These are phyloP conservation scores for Lepidurus apus DNA, from an alignment of 1,140 invertebrate species.

Conservation along the genomic window DNA sequence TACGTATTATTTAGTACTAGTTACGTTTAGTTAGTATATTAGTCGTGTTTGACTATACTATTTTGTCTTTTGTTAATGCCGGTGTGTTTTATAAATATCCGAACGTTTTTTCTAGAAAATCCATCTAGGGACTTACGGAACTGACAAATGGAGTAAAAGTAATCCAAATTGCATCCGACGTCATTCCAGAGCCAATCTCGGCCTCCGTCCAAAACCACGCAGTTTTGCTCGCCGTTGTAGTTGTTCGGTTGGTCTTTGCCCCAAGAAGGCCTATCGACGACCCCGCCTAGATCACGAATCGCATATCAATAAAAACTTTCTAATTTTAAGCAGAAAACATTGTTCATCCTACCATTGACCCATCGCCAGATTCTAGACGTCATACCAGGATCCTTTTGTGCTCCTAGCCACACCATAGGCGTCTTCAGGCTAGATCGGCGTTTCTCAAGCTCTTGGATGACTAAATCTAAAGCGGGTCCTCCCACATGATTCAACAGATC, in stretches of 20 bases:
- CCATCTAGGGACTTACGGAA: slow-evolving; percentile 45
- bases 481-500: slow-evolving; percentile 40
- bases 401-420: slow-evolving; percentile 84
- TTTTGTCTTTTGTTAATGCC: too few relatives aligned
- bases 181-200: slow-evolving; percentile 89
- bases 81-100: too few relatives aligned
- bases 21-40: too few relatives aligned
- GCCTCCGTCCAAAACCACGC: slow-evolving; percentile 82
- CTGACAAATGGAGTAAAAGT: slow-evolving; percentile 87
- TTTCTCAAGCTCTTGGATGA: slow-evolving; percentile 41
- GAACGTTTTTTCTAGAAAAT: too few relatives aligned
- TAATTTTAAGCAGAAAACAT: slow-evolving; percentile 28
- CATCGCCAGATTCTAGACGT: slow-evolving; percentile 80
- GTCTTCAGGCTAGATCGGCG: slow-evolving; percentile 45
- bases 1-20: too few relatives aligned
- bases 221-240: slow-evolving; percentile 91
- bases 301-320: slow-evolving; percentile 34
- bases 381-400: slow-evolving; percentile 75
- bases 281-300: slow-evolving; percentile 54
- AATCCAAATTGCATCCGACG: slow-evolving; percentile 86
- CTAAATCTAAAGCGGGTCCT: slow-evolving; percentile 38
- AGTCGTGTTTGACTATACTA: too few relatives aligned
- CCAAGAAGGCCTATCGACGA: slow-evolving; percentile 74
- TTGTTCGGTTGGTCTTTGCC: slow-evolving; percentile 91
- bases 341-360: slow-evolving; percentile 67